phyloP scores from a whole-genome alignment of 1,140 invertebrate species.

The Drosophila cardini region DNA sequence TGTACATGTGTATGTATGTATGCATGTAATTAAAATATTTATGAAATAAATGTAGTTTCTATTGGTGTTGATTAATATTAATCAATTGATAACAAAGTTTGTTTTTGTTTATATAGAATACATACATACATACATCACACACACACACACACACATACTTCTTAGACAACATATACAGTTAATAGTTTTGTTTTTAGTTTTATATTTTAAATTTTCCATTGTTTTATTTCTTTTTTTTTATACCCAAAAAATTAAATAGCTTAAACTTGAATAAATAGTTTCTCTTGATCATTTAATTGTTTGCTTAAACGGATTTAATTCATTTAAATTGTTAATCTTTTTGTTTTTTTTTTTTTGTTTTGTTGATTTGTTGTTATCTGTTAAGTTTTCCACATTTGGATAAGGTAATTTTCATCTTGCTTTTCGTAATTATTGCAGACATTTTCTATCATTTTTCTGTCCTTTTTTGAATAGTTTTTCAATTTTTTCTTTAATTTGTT shows the following conservation, averaged over 20 bases:
- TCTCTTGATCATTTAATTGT: not conserved
- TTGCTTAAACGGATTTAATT: constrained; percentile 9
- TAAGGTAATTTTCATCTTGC: constrained; percentile 74
- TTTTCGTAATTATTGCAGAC: constrained; percentile 68
- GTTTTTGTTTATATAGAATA: not conserved
- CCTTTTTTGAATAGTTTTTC: constrained; percentile 1
- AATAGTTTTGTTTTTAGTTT: constrained; percentile 41
- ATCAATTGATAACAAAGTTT: not conserved
- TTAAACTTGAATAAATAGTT: constrained; percentile 18
- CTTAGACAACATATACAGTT: constrained; percentile 41
- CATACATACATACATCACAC: constrained; percentile 11
- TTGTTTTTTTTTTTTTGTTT: too few relatives aligned
- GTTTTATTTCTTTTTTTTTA: not conserved
- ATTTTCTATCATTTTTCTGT: constrained; percentile 12
- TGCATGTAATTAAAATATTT: not conserved
- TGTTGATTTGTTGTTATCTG: constrained; percentile 20
- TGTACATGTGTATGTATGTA: not conserved
- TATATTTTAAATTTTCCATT: constrained; percentile 32
- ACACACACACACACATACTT: constrained; percentile 14
- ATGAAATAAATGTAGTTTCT: not conserved
- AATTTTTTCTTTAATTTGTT: constrained; percentile 4
- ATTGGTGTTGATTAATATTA: not conserved
- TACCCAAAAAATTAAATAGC: constrained; percentile 24
- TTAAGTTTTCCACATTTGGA: constrained; percentile 55
- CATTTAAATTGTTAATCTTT: constrained; percentile 19